A percentile compares a stretch with the other conserved stretches of the same genome.
These are phyloP conservation scores for Struthio camelus DNA, from an alignment of 2,113 vertebrate genomes.

Conservation along the genomic window DNA sequence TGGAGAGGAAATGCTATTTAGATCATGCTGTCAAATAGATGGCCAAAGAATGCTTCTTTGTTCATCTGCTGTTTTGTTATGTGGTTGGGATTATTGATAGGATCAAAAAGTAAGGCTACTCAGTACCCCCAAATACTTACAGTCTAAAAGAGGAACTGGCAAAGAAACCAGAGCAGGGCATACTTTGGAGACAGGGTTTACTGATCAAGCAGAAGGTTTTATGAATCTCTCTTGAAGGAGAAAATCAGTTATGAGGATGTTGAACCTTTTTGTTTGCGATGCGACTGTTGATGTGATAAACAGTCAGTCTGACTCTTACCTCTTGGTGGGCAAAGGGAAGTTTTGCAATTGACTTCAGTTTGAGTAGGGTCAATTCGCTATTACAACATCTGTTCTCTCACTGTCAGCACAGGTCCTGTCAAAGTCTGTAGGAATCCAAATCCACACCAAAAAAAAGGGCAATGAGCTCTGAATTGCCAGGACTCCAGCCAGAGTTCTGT, in stretches of 20 bases:
- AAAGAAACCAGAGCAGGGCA: not conserved
- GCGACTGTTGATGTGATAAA: not conserved
- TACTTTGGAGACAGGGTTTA: not conserved
- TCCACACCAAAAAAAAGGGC: not conserved
- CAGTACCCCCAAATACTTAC: not conserved
- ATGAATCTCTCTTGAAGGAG: not conserved
- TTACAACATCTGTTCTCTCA: not conserved
- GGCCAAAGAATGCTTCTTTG: not conserved
- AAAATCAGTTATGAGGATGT: not conserved
- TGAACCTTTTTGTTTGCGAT: not conserved
- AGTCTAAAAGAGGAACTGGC: not conserved
- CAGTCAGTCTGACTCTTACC: not conserved
- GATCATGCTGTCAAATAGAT: not conserved
- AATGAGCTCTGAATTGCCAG: not conserved
- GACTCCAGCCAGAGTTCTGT: not conserved
- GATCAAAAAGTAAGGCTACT: not conserved
- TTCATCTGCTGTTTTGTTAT: not conserved
- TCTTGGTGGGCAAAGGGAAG: not conserved
- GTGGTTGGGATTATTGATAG: not conserved
- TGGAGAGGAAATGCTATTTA: not conserved
- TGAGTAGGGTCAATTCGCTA: not conserved
- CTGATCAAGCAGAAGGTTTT: not conserved
- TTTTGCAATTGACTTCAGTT: not conserved
- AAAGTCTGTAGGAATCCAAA: too few relatives aligned
- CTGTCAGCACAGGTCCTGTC: not conserved